These are phyloP conservation scores for Copidosoma aretas DNA, from an alignment of 2,888 invertebrate genomes.

Conservation along the genomic window DNA sequence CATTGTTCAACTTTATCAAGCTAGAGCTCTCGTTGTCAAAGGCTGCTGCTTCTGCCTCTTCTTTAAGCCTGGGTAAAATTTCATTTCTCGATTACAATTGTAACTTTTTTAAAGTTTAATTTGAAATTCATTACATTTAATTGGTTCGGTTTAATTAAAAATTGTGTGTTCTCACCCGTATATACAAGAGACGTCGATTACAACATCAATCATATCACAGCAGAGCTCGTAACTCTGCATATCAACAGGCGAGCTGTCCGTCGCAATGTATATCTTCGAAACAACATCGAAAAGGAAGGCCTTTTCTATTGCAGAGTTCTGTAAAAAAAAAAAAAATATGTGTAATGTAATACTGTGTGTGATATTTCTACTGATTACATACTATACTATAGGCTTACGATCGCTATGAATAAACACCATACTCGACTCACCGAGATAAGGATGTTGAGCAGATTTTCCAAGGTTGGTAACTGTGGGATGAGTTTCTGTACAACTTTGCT, in stretches of 20 bases:
- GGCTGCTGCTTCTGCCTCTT: conserved; percentile 84
- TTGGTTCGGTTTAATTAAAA: background rate
- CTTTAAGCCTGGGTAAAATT: conserved; percentile 60
- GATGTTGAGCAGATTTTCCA: conserved; percentile 97
- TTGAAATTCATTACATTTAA: no score
- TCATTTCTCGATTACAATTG: conserved; percentile 28
- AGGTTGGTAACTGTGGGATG: conserved; percentile 93
- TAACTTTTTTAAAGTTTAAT: conserved; percentile 13
- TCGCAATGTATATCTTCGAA: conserved; percentile 99
- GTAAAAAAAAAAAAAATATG: conserved; percentile 56
- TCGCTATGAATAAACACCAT: background rate
- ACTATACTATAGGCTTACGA: background rate
- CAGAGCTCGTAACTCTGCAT: conserved; percentile 99
- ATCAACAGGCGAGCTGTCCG: conserved; percentile 98
- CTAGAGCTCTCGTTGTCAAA: conserved; percentile 95
- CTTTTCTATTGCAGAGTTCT: conserved; percentile 99
- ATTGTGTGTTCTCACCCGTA: conserved; percentile 76
- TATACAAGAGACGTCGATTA: conserved; percentile 98
- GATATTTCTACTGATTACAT: conserved; percentile 3
- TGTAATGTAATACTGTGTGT: background rate
- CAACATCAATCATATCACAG: conserved; percentile 99
- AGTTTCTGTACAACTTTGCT: conserved; percentile 99
- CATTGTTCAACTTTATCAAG: conserved; percentile 94
- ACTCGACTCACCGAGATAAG: conserved; percentile 85
- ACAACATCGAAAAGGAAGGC: conserved; percentile 99